These are phyloP conservation scores for Esperia sulphurella DNA, from an alignment of 2,888 invertebrate genomes.

Conservation along the genomic window DNA sequence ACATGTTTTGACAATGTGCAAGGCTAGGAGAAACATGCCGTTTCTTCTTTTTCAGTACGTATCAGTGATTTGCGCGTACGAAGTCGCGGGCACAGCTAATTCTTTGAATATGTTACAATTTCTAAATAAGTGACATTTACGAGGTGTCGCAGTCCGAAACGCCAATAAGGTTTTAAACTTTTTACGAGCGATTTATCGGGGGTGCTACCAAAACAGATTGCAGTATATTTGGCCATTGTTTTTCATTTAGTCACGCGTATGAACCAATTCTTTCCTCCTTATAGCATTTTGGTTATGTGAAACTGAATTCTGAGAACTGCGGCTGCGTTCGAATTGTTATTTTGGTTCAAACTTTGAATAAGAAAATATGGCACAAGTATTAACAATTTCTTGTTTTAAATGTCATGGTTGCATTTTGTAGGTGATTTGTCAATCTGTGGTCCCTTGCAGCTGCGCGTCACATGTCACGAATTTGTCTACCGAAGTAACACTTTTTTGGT, in stretches of 20 bases:
- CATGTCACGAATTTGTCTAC: constrained; percentile 63
- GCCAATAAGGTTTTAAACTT: constrained; percentile 34
- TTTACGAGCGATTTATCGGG: constrained; percentile 49
- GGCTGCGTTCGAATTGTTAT: background rate
- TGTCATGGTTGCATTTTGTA: too few species aligned
- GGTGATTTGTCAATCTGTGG: constrained; percentile 16
- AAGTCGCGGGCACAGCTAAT: too few species aligned
- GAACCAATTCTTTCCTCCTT: constrained; percentile 27
- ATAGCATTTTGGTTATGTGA: constrained; percentile 15
- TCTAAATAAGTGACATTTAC: too few species aligned
- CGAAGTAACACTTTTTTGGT: constrained; percentile 49
- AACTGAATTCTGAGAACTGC: constrained; percentile 7
- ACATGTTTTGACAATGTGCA: too few species aligned
- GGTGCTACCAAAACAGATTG: constrained; percentile 50
- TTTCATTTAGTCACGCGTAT: constrained; percentile 61
- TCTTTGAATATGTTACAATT: too few species aligned
- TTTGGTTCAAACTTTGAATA: background rate
- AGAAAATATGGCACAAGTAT: too few species aligned
- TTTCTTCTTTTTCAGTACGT: too few species aligned
- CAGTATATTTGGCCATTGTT: constrained; percentile 53
- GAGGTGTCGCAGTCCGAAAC: constrained; percentile 46
- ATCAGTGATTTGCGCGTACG: too few species aligned
- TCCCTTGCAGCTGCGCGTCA: constrained; percentile 64
- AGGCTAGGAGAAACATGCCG: too few species aligned
- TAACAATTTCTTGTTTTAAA: too few species aligned